Evolutionary conservation across 1,140 invertebrate genomes (phyloP).

Genomic region (Brachionus sp.): DNA sequence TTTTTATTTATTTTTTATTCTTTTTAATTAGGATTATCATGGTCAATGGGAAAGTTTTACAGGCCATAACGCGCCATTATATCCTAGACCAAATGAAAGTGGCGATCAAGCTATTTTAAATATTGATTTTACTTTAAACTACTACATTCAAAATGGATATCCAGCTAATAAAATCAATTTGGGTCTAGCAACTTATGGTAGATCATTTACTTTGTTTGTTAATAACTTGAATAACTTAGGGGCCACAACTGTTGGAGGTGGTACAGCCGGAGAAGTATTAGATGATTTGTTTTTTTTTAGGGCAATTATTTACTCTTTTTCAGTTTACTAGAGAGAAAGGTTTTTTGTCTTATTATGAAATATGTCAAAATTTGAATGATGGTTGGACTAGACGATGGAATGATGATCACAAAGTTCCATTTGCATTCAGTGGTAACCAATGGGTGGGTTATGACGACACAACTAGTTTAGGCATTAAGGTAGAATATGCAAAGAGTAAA

Average conservation of each 20-base stretch:
- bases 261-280: slow-evolving; percentile 74
- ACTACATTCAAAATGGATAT: slow-evolving; percentile 74
- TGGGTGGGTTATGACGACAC: slow-evolving; percentile 92
- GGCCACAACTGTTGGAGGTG: slow-evolving; percentile 69
- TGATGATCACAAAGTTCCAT: slow-evolving; percentile 62
- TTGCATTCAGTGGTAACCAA: slow-evolving; percentile 77
- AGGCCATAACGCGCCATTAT: slow-evolving; percentile 38
- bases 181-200: slow-evolving; percentile 82
- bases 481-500: slow-evolving; percentile 22
- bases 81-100: slow-evolving; percentile 20
- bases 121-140: slow-evolving; percentile 52
- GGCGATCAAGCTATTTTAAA: slow-evolving; percentile 3
- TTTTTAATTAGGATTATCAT: slow-evolving; percentile 36
- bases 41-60: slow-evolving; percentile 29
- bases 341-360: slow-evolving; percentile 86
- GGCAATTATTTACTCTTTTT: slow-evolving; percentile 77
- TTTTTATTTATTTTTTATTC: not conserved
- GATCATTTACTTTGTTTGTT: slow-evolving; percentile 72
- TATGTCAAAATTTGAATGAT: slow-evolving; percentile 50
- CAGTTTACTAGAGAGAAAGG: slow-evolving; percentile 78
- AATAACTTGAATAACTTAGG: slow-evolving; percentile 78
- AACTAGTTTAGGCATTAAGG: slow-evolving; percentile 48
- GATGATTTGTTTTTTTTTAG: slow-evolving; percentile 74
- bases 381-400: slow-evolving; percentile 1
- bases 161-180: slow-evolving; percentile 74